A percentile compares a stretch with the other conserved stretches of the same genome.
Evolutionary conservation across 2,797 vertebrate genomes (phyloP).

Genomic region (Epinephelus coioides): DNA sequence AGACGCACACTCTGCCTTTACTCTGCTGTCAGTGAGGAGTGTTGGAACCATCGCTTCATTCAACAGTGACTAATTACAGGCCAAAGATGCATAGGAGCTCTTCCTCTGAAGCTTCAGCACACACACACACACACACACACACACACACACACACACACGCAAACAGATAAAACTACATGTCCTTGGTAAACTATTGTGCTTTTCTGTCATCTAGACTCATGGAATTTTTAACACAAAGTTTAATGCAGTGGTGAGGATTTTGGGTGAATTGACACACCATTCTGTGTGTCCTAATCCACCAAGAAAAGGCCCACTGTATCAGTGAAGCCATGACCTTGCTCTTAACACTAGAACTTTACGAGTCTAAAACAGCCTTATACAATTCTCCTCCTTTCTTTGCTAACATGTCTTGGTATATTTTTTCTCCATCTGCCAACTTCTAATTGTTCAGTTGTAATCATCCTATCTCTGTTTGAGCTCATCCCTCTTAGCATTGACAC

Average conservation of each 20-base stretch:
- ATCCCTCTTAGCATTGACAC: conserved; percentile 59
- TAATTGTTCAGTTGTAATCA: conserved; percentile 59
- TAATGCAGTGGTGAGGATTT: neutral
- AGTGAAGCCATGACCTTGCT: conserved; percentile 11
- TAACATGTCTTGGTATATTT: conserved; percentile 30
- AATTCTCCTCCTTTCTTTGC: neutral
- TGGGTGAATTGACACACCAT: conserved; percentile 4
- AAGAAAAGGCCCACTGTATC: neutral
- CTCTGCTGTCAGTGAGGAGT: conserved; percentile 58
- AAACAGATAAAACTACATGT: conserved; percentile 12
- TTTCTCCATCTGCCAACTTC: conserved; percentile 33
- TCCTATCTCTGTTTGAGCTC: conserved; percentile 55
- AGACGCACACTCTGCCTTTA: conserved; percentile 55
- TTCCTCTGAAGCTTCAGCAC: conserved; percentile 46
- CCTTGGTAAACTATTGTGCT: conserved; percentile 36
- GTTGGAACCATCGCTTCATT: conserved; percentile 63
- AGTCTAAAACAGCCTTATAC: conserved; percentile 33
- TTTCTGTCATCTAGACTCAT: conserved; percentile 31
- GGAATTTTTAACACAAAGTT: conserved; percentile 14
- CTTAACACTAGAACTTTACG: conserved; percentile 20
- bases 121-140: conserved; percentile 5
- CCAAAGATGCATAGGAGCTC: conserved; percentile 33
- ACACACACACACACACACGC: neutral
- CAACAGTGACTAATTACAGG: conserved; percentile 77
- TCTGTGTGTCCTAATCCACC: conserved; percentile 10